phyloP scores from a whole-genome alignment of 2,888 invertebrate genomes.

The Coremacera marginata region DNA sequence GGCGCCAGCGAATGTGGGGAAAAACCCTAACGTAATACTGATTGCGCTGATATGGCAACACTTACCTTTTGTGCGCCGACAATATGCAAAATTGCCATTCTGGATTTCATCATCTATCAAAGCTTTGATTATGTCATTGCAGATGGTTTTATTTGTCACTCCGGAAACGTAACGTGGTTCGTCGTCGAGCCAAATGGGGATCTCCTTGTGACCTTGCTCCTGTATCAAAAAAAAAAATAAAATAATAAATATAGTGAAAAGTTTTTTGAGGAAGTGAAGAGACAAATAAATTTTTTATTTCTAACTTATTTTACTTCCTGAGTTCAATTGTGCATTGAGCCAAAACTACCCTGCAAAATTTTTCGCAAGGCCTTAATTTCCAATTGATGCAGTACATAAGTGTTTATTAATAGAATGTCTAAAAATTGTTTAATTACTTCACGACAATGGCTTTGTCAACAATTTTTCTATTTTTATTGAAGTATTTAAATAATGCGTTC shows the following conservation, averaged over 20 bases:
- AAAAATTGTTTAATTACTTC: too few relatives aligned
- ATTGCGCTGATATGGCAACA: background rate
- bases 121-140: slow-evolving; percentile 68
- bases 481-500: too few relatives aligned
- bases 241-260: too few relatives aligned
- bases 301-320: background rate
- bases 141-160: slow-evolving; percentile 66
- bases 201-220: slow-evolving; percentile 64
- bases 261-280: background rate
- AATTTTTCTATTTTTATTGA: too few relatives aligned
- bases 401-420: too few relatives aligned
- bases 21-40: background rate
- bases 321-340: background rate
- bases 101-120: slow-evolving; percentile 67
- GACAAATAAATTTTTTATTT: background rate
- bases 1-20: background rate
- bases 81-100: slow-evolving; percentile 55
- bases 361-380: too few relatives aligned
- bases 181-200: slow-evolving; percentile 66
- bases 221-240: slow-evolving; percentile 40
- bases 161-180: slow-evolving; percentile 67
- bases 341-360: too few relatives aligned
- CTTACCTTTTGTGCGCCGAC: slow-evolving; percentile 42
- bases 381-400: too few relatives aligned
- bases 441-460: too few relatives aligned